Evolutionary conservation across 2,113 vertebrate species (phyloP).

Genomic region (Cyanoramphus novaezelandiae): DNA sequence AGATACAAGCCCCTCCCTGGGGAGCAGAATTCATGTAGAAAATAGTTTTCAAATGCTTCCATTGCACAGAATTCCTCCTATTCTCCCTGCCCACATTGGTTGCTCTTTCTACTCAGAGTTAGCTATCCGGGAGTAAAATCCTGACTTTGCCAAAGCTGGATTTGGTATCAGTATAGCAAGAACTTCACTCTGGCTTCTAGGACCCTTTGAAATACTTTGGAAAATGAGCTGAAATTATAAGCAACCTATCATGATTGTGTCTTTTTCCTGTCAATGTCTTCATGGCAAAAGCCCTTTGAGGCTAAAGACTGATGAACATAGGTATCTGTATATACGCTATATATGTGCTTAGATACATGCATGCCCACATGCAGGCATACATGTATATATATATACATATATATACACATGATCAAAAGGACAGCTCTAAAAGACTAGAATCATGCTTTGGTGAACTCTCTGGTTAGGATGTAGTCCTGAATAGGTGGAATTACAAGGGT

Average conservation of each 20-base stretch:
- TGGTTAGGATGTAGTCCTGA: background rate
- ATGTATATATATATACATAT: background rate
- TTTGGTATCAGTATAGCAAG: background rate
- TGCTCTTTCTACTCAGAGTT: background rate
- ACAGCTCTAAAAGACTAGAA: background rate
- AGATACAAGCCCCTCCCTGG: background rate
- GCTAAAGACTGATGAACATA: background rate
- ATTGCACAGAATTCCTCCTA: background rate
- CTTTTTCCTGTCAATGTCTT: background rate
- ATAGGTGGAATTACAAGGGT: background rate
- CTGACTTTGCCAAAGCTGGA: background rate
- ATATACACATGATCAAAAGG: accelerated
- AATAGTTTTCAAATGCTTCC: background rate
- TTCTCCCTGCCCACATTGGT: background rate
- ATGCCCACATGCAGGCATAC: background rate
- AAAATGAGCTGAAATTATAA: background rate
- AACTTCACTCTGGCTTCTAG: background rate
- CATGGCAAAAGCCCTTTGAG: background rate
- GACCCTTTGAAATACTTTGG: background rate
- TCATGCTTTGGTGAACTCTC: background rate
- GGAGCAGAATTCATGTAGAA: background rate
- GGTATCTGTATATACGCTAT: background rate
- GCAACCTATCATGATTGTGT: background rate
- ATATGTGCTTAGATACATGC: background rate
- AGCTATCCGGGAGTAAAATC: background rate